Evolutionary conservation across 2,797 vertebrate genomes (phyloP), one percentile per base, ranked within the genome.

Genomic region (Galago senegalensis): DNA sequence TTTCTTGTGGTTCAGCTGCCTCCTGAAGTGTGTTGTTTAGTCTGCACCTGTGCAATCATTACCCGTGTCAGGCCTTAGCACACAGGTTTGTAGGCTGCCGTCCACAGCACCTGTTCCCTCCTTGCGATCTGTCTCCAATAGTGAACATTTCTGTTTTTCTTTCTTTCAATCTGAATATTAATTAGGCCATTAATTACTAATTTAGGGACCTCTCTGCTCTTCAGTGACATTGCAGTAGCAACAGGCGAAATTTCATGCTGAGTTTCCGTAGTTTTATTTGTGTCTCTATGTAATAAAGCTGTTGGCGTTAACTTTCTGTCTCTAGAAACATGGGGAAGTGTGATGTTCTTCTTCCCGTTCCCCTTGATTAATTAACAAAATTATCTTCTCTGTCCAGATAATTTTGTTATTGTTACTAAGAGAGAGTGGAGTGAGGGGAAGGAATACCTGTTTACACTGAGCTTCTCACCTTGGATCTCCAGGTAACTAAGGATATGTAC

Each of bases 151-250:
- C 58, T 75, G 10, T 60, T 83, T 88, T 76, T 27, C 23, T 65
- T 60, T 94, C 10, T 76, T 53, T 20, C 84, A 84, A 93, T 60
- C 31, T 18, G n/a, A 77, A 17, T 73, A 23, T 72, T 70, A 77
- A 46, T 58, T 84, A 27, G 21, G 7, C 6, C 17, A 5, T 4
- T 76, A 40, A 25, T 87, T 58, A 43, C 7, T 20, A 84, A 77
- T 3, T 20, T 70, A 25, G 20, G 16, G 27, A 16, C 46, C 7
- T 58, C 1, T 93, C 46, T 31, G 8, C 46, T 80, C 17, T 72
- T 72, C 49, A 11, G 7, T 63, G 37, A 29, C 6, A 27, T 56
- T 61, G 4, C 79, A 76, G 58, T 37, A 85, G 21, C 69, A 84
- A 61, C n/a, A n/a, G n/a, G n/a, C n/a, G n/a, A 67, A 14, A 70